phyloP scores from a whole-genome alignment of 1,140 invertebrate genomes.

The Myzus persicae region DNA sequence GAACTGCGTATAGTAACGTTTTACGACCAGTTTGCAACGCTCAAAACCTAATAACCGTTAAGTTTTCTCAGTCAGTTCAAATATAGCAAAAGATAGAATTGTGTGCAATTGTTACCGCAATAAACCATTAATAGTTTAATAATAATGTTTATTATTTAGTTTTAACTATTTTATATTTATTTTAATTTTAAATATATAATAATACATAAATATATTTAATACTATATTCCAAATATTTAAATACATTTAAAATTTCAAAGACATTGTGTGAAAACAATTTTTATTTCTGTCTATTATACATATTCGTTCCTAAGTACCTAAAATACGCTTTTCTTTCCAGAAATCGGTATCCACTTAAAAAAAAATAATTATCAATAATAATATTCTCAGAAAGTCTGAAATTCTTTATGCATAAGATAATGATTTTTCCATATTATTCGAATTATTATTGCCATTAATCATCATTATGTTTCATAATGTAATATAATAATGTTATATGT shows the following conservation, averaged over 20 bases:
- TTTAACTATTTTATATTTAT: not conserved
- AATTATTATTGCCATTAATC: too few species aligned
- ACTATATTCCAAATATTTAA: not conserved
- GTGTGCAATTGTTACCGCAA: not conserved
- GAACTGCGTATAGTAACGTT: not conserved
- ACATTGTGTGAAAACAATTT: not conserved
- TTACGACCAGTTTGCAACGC: conserved; percentile 35
- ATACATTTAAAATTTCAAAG: too few species aligned
- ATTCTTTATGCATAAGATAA: too few species aligned
- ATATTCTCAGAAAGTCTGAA: too few species aligned
- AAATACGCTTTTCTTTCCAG: not conserved
- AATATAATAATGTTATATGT: too few species aligned
- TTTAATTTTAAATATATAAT: not conserved
- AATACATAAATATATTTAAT: too few species aligned
- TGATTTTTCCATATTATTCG: too few species aligned
- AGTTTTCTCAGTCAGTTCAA: not conserved
- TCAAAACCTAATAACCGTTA: not conserved
- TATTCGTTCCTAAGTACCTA: not conserved
- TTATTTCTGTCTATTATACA: not conserved
- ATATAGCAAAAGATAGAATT: not conserved
- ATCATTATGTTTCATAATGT: too few species aligned
- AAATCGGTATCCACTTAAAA: too few species aligned
- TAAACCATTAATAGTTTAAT: not conserved
- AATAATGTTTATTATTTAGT: not conserved
- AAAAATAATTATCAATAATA: too few species aligned